Conservation (phyloP, 1,140 invertebrate genomes). For the Tetramorium parvispinum region DNA sequence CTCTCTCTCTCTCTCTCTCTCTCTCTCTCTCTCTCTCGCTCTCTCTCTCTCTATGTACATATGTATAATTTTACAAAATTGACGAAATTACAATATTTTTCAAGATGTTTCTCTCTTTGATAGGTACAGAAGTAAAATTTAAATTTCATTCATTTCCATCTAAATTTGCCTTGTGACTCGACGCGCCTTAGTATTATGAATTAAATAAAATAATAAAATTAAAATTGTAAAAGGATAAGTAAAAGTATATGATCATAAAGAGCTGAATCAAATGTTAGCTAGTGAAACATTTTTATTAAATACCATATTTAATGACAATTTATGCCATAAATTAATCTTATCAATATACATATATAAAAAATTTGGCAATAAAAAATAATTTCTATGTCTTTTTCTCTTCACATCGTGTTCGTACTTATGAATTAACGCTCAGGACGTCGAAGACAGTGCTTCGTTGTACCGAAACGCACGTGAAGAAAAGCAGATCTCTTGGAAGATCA, state of each 20-base stretch:
- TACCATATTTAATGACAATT: not conserved
- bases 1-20: too few species aligned
- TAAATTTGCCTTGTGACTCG: not conserved
- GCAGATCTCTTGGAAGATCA: conserved; percentile 55
- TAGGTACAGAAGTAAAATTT: not conserved
- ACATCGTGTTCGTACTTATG: conserved; percentile 17
- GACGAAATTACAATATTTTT: conserved; percentile 8
- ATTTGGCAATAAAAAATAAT: conserved; percentile 4
- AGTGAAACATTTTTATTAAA: not conserved
- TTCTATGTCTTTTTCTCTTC: not conserved
- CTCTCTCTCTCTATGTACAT: too few species aligned
- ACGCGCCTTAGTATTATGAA: not conserved
- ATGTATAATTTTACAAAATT: not conserved
- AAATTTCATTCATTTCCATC: not conserved
- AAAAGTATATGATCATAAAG: not conserved
- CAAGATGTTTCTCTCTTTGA: not conserved
- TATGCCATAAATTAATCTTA: not conserved
- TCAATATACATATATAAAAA: not conserved
- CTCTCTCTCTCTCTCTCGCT: too few species aligned
- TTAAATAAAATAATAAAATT: not conserved
- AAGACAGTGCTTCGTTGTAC: conserved; percentile 49
- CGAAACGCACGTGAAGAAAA: conserved; percentile 24
- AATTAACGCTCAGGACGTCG: not conserved
- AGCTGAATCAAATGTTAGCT: not conserved
- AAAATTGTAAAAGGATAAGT: not conserved